These are phyloP conservation scores for Lordiphosa fenestrarum DNA, from an alignment of 2,888 invertebrate species.

Conservation along the genomic window DNA sequence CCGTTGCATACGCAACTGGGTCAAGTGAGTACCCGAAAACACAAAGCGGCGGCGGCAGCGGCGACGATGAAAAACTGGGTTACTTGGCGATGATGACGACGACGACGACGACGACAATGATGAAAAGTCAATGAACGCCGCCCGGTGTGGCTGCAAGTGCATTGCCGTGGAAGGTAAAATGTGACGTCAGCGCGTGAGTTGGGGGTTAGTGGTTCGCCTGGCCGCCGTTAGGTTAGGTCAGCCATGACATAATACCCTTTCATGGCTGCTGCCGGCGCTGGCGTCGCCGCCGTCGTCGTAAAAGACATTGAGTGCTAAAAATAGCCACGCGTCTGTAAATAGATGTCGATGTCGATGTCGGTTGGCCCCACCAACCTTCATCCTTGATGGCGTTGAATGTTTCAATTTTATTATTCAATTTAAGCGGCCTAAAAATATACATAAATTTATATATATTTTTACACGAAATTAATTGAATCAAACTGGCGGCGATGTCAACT, in stretches of 20 bases:
- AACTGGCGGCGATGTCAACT: slow-evolving; percentile 40
- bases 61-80: slow-evolving; percentile 36
- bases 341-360: slow-evolving; percentile 27
- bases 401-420: slow-evolving; percentile 36
- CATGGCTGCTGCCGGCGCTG: slow-evolving; percentile 39
- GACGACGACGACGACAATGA: slow-evolving; percentile 18
- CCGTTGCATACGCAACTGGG: slow-evolving; percentile 39
- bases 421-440: slow-evolving; percentile 31
- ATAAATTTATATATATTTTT: slow-evolving; percentile 31
- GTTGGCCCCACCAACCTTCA: slow-evolving; percentile 11
- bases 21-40: slow-evolving; percentile 52
- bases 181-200: slow-evolving; percentile 68
- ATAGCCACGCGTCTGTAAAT: slow-evolving; percentile 50
- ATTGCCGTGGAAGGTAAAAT: slow-evolving; percentile 74
- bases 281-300: slow-evolving; percentile 2
- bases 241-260: slow-evolving; percentile 72
- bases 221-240: slow-evolving; percentile 43
- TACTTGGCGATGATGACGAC: slow-evolving; percentile 21
- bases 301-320: slow-evolving; percentile 60
- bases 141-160: slow-evolving; percentile 47
- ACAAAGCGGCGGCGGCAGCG: slow-evolving; percentile 31
- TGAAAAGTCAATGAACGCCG: slow-evolving; percentile 56
- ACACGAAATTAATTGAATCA: slow-evolving; percentile 62
- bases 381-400: slow-evolving; percentile 26
- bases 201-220: slow-evolving; percentile 19